phyloP scores from a whole-genome alignment of 2,888 invertebrate species.

The Sarcophaga subvicina region DNA sequence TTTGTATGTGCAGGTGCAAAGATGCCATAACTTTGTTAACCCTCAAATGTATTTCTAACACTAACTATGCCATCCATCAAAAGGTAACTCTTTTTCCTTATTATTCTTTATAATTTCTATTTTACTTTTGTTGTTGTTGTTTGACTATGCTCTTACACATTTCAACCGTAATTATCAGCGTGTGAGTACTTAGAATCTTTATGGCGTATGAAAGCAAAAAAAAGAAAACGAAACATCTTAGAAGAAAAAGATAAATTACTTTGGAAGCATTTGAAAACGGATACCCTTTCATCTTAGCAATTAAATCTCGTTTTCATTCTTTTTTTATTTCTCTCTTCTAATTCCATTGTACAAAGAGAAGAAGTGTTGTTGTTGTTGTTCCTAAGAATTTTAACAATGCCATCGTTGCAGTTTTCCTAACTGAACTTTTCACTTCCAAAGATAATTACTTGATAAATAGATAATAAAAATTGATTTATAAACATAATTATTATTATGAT shows the following conservation, averaged over 20 bases:
- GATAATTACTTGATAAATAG: conserved; percentile 62
- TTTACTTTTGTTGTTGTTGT: too few relatives aligned
- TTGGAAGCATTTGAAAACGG: conserved; percentile 67
- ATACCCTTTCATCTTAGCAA: conserved; percentile 69
- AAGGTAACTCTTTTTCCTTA: conserved; percentile 51
- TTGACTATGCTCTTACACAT: conserved; percentile 14
- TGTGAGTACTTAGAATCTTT: conserved; percentile 66
- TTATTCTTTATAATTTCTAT: background rate
- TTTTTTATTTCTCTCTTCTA: conserved; percentile 7
- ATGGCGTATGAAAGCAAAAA: conserved; percentile 11
- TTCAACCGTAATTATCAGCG: conserved; percentile 63
- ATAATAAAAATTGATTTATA: conserved; percentile 43
- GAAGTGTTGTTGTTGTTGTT: conserved; percentile 10
- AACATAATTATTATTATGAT: conserved; percentile 9
- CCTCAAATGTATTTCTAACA: conserved; percentile 69
- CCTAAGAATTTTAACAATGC: conserved; percentile 57
- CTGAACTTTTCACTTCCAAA: conserved; percentile 48
- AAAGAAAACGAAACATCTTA: conserved; percentile 31
- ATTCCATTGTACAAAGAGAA: conserved; percentile 28
- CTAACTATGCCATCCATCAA: conserved; percentile 69
- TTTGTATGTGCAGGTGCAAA: conserved; percentile 75
- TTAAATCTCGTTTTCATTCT: conserved; percentile 61
- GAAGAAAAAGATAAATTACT: conserved; percentile 48
- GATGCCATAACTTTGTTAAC: conserved; percentile 75
- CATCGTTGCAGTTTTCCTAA: conserved; percentile 26